Conservation (phyloP, 1,140 invertebrate genomes). For the Drosophila kepulauana region DNA sequence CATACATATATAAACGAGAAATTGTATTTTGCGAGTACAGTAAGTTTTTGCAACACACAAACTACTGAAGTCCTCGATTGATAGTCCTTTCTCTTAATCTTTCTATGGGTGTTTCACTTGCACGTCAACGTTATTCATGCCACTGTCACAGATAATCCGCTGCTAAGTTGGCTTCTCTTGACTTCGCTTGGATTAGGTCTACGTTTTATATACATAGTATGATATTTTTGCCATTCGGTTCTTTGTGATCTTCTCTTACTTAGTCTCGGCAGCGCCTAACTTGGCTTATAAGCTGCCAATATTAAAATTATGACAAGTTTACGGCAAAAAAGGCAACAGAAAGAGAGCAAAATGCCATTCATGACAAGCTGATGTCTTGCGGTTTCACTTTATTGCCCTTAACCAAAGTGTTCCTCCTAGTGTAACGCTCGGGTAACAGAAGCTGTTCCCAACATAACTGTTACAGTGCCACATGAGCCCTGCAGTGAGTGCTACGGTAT, state of each 20-base stretch:
- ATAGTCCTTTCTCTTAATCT: slow-evolving; percentile 1
- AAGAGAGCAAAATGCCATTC: slow-evolving; percentile 71
- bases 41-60: slow-evolving; percentile 76
- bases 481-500: too few relatives aligned
- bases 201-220: slow-evolving; percentile 16
- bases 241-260: background rate
- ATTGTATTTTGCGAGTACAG: slow-evolving; percentile 74
- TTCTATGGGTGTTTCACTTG: too few relatives aligned
- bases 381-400: slow-evolving; percentile 58
- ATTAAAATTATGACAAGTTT: slow-evolving; percentile 84
- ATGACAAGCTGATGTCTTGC: slow-evolving; percentile 73
- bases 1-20: slow-evolving; percentile 79
- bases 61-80: slow-evolving; percentile 61
- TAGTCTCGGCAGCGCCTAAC: slow-evolving; percentile 57
- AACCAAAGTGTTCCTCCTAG: too few relatives aligned
- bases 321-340: slow-evolving; percentile 63
- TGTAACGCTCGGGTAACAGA: too few relatives aligned
- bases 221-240: background rate
- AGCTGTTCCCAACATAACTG: too few relatives aligned
- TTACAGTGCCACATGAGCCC: too few relatives aligned
- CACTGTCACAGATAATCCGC: slow-evolving; percentile 78
- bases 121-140: slow-evolving; percentile 66
- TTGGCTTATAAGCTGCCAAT: slow-evolving; percentile 82
- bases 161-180: slow-evolving; percentile 82
- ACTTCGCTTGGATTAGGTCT: slow-evolving; percentile 78